Conservation (phyloP, 2,113 vertebrate genomes). For the Phylloscopus whistleri region DNA sequence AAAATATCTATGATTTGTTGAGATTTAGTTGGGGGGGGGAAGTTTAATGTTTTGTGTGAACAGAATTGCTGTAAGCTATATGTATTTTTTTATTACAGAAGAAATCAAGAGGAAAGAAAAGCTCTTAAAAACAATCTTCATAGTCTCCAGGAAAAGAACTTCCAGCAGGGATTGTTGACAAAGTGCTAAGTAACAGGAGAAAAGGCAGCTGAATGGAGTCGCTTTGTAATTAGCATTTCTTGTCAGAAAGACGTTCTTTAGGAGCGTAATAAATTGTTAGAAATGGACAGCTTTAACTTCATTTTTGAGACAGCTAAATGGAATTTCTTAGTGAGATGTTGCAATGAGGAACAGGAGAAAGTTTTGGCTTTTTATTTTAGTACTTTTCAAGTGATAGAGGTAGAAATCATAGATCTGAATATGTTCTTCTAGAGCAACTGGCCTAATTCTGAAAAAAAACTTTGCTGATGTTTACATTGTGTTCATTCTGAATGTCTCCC, state of each 20-base stretch:
- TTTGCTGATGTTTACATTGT: not conserved
- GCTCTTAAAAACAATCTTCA: not conserved
- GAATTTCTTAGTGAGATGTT: not conserved
- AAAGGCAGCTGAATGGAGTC: not conserved
- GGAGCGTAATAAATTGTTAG: not conserved
- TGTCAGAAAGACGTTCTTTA: not conserved
- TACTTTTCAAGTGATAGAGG: not conserved
- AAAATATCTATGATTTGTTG: not conserved
- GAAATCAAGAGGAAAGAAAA: not conserved
- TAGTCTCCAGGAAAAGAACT: not conserved
- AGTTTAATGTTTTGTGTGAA: not conserved
- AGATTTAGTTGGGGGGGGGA: not conserved
- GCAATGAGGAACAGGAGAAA: not conserved
- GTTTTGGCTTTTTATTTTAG: not conserved
- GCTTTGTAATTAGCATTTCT: not conserved
- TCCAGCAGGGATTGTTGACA: not conserved
- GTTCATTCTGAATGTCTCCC: not conserved
- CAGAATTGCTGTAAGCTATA: not conserved
- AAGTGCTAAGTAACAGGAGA: not conserved
- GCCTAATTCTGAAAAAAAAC: not conserved
- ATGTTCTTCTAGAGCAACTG: not conserved
- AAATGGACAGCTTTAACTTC: not conserved
- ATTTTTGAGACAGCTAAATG: not conserved
- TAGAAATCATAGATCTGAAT: not conserved
- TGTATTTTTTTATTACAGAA: not conserved